Percentiles rank a stretch among this genome's conserved stretches.
These are phyloP conservation scores for Haliclona indistincta DNA, from an alignment of 37 sponge, comb jelly and placozoan genomes.

Conservation along the genomic window DNA sequence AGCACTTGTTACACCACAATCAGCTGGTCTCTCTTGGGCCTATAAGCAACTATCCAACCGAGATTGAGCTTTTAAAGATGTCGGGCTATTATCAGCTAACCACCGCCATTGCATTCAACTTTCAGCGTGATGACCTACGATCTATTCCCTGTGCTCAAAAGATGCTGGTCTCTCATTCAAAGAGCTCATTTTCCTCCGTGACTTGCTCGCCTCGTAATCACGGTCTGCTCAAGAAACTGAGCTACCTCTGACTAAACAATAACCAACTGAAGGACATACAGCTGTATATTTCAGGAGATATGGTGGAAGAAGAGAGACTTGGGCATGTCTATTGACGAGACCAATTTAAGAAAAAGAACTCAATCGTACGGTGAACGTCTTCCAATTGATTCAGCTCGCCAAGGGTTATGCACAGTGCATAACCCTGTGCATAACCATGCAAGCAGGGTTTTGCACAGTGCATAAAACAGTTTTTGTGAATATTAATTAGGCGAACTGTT, in stretches of 20 bases:
- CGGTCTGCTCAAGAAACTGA: conserved; percentile 52
- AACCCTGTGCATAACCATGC: too few species aligned
- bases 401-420: too few species aligned
- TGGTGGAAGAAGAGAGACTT: not conserved
- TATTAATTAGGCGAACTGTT: too few species aligned
- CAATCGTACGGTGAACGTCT: not conserved
- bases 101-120: conserved; percentile 36
- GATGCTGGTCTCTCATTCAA: not conserved
- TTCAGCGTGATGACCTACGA: not conserved
- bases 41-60: conserved; percentile 65
- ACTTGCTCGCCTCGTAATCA: conserved; percentile 67
- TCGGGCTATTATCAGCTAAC: conserved; percentile 47
- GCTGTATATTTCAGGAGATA: conserved; percentile 41
- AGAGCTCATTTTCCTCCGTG: not conserved
- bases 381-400: too few species aligned
- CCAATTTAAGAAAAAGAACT: not conserved
- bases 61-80: conserved; percentile 68
- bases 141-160: conserved; percentile 33
- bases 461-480: too few species aligned
- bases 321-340: not conserved
- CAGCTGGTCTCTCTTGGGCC: conserved; percentile 56
- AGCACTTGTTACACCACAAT: conserved; percentile 73
- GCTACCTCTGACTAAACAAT: conserved; percentile 50
- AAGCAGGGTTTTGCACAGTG: too few species aligned
- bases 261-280: conserved; percentile 62